Evolutionary conservation across 2,888 invertebrate genomes (phyloP).

Genomic region (Eugnorisma glareosa): DNA sequence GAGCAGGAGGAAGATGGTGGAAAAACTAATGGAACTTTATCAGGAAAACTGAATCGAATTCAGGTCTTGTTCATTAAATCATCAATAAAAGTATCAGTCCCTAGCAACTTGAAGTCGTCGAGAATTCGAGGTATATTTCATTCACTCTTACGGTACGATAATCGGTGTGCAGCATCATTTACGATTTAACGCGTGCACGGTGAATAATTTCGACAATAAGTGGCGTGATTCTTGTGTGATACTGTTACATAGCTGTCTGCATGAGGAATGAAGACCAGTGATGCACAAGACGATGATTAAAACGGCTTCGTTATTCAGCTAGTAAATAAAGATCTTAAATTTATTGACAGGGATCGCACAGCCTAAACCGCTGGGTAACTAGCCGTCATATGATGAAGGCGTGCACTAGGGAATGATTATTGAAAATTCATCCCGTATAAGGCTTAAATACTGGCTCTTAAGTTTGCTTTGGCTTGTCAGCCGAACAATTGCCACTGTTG

Average conservation of each 20-base stretch:
- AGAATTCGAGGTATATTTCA: constrained; percentile 53
- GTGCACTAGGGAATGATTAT: neutral
- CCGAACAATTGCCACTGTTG: neutral
- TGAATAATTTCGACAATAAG: constrained; percentile 58
- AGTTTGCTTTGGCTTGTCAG: neutral
- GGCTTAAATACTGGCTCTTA: neutral
- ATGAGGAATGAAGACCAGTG: constrained; percentile 35
- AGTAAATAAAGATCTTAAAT: neutral
- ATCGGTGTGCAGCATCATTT: constrained; percentile 49
- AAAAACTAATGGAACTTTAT: neutral
- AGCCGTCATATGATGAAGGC: neutral
- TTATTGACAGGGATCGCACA: neutral
- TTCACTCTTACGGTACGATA: constrained; percentile 49
- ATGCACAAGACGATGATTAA: constrained; percentile 27
- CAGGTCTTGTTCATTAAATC: neutral
- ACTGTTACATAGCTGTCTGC: constrained; percentile 60
- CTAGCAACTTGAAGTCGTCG: constrained; percentile 3
- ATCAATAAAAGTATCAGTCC: neutral
- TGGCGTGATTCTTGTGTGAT: constrained; percentile 51
- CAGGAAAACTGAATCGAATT: neutral
- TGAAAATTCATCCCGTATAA: neutral
- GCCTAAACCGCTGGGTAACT: neutral
- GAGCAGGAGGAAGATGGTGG: too few species aligned
- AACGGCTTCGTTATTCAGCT: neutral
- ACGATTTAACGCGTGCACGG: constrained; percentile 61